Percentiles rank a stretch among this genome's conserved stretches.
Conservation (phyloP, 2,797 vertebrate species). For the Lithobates sylvaticus region DNA sequence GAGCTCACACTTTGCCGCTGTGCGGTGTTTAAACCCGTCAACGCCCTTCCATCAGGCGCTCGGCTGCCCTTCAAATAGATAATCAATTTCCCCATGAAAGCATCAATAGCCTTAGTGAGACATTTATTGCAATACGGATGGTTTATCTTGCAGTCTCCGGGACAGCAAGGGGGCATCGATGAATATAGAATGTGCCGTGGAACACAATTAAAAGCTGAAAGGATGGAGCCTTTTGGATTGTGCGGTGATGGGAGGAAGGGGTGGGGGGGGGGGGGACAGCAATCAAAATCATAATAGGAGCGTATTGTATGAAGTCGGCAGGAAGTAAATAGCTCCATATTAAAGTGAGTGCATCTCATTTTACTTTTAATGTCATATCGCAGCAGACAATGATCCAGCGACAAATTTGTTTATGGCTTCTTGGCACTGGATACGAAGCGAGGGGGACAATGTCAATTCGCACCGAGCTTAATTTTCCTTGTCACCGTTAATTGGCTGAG, state of each 20-base stretch:
- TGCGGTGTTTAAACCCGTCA: constrained; percentile 72
- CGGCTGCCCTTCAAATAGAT: constrained; percentile 81
- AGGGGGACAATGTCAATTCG: constrained; percentile 25
- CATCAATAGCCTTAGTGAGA: constrained; percentile 92
- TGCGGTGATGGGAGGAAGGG: constrained; percentile 42
- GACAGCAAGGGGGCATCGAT: constrained; percentile 83
- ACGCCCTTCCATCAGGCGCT: constrained; percentile 77
- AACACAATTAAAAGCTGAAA: constrained; percentile 79
- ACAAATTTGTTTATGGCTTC: constrained; percentile 18
- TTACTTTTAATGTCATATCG: constrained; percentile 21
- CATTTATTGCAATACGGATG: constrained; percentile 93
- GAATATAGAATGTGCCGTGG: constrained; percentile 85
- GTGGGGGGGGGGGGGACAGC: constrained; percentile 59
- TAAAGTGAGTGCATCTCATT: constrained; percentile 51
- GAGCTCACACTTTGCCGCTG: constrained; percentile 70
- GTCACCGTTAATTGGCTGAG: constrained; percentile 60
- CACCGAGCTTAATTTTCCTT: constrained; percentile 58
- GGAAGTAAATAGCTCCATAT: constrained; percentile 68
- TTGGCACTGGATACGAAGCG: constrained; percentile 10
- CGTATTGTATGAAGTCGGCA: constrained; percentile 64
- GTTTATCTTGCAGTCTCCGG: constrained; percentile 90
- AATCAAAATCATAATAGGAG: constrained; percentile 71
- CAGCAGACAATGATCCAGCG: neutral
- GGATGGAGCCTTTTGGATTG: constrained; percentile 71
- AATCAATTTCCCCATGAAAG: constrained; percentile 94